phyloP scores from a whole-genome alignment of 2,113 vertebrate genomes.

The Heteronetta atricapilla region DNA sequence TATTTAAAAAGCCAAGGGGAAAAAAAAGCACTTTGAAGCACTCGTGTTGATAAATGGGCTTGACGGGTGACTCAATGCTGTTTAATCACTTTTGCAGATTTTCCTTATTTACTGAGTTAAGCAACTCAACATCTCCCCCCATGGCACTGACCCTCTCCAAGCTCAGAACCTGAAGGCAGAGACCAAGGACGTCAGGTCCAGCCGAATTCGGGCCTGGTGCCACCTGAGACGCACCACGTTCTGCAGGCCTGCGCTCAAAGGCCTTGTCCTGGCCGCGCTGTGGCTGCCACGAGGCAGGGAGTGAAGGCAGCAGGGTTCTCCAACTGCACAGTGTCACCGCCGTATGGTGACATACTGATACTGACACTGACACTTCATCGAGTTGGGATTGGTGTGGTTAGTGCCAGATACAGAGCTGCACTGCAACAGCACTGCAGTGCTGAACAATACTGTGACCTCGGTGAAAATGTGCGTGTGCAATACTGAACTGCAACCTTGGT shows the following conservation, averaged over 20 bases:
- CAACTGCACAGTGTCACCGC: too few relatives aligned
- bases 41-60: background rate
- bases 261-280: background rate
- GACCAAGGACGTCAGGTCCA: accelerated
- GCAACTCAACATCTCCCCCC: background rate
- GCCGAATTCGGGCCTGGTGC: accelerated
- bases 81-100: background rate
- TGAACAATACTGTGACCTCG: too few relatives aligned
- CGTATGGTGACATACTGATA: too few relatives aligned
- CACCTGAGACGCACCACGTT: background rate
- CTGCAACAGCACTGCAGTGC: too few relatives aligned
- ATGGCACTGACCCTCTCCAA: accelerated
- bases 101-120: background rate
- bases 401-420: too few relatives aligned
- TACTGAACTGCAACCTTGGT: too few relatives aligned
- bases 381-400: too few relatives aligned
- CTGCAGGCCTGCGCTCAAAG: background rate
- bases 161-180: background rate
- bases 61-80: background rate
- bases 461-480: too few relatives aligned
- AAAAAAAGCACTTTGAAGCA: background rate
- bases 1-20: background rate
- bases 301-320: too few relatives aligned
- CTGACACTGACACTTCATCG: too few relatives aligned
- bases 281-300: too few relatives aligned